Evolutionary conservation across 2,113 vertebrate species (phyloP).

Genomic region (Dromas ardeola): DNA sequence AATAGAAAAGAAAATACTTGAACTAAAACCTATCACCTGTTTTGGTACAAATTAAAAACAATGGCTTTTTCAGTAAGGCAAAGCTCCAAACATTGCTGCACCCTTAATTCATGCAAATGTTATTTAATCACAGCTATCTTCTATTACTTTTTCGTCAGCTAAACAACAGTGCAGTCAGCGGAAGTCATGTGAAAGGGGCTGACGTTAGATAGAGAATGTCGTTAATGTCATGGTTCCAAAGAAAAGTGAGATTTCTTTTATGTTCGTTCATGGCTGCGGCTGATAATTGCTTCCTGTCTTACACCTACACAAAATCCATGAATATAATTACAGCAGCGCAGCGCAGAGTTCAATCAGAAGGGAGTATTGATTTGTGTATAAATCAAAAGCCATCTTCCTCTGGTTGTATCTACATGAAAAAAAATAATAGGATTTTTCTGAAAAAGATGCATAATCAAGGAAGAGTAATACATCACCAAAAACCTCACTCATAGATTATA

Average conservation of each 20-base stretch:
- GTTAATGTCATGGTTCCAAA: slow-evolving; percentile 50
- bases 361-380: slow-evolving; percentile 63
- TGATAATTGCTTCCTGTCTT: slow-evolving; percentile 74
- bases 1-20: not conserved
- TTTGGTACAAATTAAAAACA: not conserved
- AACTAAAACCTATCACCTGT: not conserved
- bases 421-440: not conserved
- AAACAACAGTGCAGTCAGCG: slow-evolving; percentile 25
- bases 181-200: slow-evolving; percentile 18
- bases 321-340: slow-evolving; percentile 63
- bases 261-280: not conserved
- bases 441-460: not conserved
- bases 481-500: not conserved
- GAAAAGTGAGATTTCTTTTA: slow-evolving; percentile 62
- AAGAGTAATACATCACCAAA: not conserved
- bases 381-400: slow-evolving; percentile 46
- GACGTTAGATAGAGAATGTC: slow-evolving; percentile 41
- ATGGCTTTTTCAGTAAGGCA: not conserved
- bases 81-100: not conserved
- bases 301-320: slow-evolving; percentile 74
- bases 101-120: not conserved
- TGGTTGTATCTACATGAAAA: slow-evolving; percentile 3
- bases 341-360: slow-evolving; percentile 56
- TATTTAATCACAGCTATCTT: not conserved
- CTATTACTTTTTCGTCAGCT: not conserved